phyloP scores from a whole-genome alignment of 2,797 vertebrate species.

The Margarornis squamiger region DNA sequence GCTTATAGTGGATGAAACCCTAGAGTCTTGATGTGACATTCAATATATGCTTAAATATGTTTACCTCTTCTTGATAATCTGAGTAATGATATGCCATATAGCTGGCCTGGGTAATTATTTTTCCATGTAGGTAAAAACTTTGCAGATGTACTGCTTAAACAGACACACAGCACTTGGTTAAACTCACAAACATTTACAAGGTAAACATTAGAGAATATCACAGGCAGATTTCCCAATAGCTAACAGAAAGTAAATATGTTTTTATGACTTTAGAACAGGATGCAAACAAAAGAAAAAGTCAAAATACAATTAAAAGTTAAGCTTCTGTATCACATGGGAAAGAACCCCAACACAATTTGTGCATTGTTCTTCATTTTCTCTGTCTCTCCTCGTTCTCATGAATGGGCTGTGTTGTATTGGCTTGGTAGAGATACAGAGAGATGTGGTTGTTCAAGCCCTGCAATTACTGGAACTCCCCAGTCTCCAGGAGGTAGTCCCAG shows the following conservation, averaged over 20 bases:
- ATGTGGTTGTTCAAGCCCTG: background rate
- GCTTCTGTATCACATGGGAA: background rate
- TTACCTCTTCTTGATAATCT: background rate
- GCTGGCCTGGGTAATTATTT: background rate
- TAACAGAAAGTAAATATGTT: constrained; percentile 24
- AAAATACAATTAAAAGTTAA: background rate
- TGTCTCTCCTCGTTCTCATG: background rate
- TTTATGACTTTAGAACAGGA: constrained; percentile 31
- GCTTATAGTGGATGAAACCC: background rate
- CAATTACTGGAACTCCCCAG: background rate
- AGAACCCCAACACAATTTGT: background rate
- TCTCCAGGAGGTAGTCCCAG: background rate
- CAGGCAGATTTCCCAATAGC: background rate
- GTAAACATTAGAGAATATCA: background rate
- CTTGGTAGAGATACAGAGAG: background rate
- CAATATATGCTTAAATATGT: background rate
- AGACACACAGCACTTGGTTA: background rate
- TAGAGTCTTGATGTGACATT: background rate
- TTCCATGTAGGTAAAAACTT: background rate
- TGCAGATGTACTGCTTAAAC: background rate
- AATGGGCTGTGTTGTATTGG: background rate
- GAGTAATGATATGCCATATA: background rate
- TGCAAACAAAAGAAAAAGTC: constrained; percentile 20
- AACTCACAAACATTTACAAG: constrained; percentile 39
- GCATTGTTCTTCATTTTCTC: background rate